Evolutionary conservation across 2,888 invertebrate species (phyloP), one percentile per base, ranked within the genome.

Genomic region (Petrophora chlorosata): DNA sequence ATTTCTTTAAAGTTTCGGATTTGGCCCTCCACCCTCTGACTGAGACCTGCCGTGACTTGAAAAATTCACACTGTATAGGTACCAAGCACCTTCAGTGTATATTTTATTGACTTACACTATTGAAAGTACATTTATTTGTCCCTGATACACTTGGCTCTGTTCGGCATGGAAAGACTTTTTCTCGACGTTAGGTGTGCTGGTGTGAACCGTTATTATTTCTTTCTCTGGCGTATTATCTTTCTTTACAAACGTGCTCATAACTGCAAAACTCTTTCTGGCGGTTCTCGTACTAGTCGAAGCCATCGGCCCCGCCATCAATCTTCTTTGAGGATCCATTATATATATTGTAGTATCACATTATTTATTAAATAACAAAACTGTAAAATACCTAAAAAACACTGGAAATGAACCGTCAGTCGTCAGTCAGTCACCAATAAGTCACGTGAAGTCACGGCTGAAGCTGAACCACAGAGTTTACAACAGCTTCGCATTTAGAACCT

Each of bases 41-140:
- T n/a, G n/a, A n/a, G n/a, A n/a, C n/a, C n/a, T n/a, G n/a, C n/a
- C n/a, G n/a, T n/a, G n/a, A n/a, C n/a, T n/a, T n/a, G n/a, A n/a
- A n/a, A n/a, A n/a, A n/a, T n/a, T n/a, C n/a, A n/a, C n/a, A n/a
- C n/a, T n/a, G n/a, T n/a, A n/a, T n/a, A n/a, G n/a, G n/a, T n/a
- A n/a, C n/a, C n/a, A n/a, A n/a, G n/a, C n/a, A n/a, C n/a, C n/a
- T n/a, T n/a, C n/a, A n/a, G n/a, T n/a, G n/a, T n/a, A n/a, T n/a
- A n/a, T n/a, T n/a, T n/a, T n/a, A n/a, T n/a, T n/a, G n/a, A n/a
- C 83, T 66, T 70, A 88, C 89, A 88, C 80, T 35, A 86, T 75
- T 22, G 85, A 85, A 32, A 89, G 72, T 12, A 89, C 63, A 60
- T 90, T 88, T 10, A 90, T 77, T 47, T 82, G 79, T 44, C 87